phyloP scores from a whole-genome alignment of 1,140 invertebrate species.

The Hylaeus anthracinus region DNA sequence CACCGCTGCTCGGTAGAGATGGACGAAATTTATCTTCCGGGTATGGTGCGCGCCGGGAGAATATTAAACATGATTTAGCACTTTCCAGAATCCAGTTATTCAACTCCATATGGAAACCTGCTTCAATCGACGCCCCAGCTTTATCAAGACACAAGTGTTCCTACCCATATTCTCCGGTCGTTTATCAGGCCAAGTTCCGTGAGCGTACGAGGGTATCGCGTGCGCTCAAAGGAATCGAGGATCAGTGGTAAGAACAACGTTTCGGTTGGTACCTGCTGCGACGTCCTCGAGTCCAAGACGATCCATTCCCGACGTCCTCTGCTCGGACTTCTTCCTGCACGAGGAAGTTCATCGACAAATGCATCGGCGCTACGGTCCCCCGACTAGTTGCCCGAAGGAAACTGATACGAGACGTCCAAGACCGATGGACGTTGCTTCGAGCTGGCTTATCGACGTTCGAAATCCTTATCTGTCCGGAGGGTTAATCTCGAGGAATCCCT shows the following conservation, averaged over 20 bases:
- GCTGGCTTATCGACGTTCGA: constrained; percentile 60
- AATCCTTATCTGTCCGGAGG: constrained; percentile 69
- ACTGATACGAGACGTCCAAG: constrained; percentile 59
- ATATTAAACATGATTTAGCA: constrained; percentile 35
- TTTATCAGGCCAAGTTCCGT: constrained; percentile 19
- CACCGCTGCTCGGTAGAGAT: too few relatives aligned
- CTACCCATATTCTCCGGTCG: constrained; percentile 24
- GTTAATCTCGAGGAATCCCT: constrained; percentile 71
- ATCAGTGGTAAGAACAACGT: neutral
- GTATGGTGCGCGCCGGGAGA: neutral
- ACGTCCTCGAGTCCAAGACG: neutral
- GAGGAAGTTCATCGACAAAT: constrained; percentile 34
- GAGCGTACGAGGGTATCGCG: neutral
- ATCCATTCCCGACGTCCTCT: neutral
- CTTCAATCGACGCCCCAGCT: constrained; percentile 9
- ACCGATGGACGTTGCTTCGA: constrained; percentile 50
- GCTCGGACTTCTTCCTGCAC: neutral
- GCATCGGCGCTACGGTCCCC: constrained; percentile 8
- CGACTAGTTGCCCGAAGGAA: constrained; percentile 16
- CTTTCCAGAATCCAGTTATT: neutral
- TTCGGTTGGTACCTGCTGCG: neutral
- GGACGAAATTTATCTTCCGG: constrained; percentile 18
- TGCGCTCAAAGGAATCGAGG: neutral
- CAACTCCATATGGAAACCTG: neutral
- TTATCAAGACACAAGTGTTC: constrained; percentile 36